Conservation (phyloP, 2,113 vertebrate species). For the Eulacestoma nigropectus region DNA sequence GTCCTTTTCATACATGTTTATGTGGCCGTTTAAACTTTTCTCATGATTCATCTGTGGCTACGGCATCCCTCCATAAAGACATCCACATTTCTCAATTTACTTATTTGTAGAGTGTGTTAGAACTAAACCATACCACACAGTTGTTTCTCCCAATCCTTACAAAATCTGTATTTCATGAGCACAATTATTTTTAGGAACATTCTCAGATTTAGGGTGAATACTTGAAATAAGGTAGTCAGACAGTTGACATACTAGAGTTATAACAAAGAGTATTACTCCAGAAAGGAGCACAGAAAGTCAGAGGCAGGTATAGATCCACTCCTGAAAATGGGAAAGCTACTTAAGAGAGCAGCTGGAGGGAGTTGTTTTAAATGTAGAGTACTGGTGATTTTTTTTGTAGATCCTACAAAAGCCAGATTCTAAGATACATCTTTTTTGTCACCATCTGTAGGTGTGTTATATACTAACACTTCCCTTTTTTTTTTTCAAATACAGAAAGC, state of each 20-base stretch:
- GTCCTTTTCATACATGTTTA: not conserved
- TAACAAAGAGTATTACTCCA: not conserved
- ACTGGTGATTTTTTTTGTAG: not conserved
- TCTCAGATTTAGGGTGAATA: not conserved
- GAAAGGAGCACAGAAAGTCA: not conserved
- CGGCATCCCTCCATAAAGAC: not conserved
- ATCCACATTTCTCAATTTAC: conserved; percentile 27
- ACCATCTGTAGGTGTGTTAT: not conserved
- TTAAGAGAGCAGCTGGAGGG: not conserved
- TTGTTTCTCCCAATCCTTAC: not conserved
- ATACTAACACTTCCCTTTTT: not conserved
- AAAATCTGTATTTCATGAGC: not conserved
- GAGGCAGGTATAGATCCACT: not conserved
- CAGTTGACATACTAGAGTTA: not conserved
- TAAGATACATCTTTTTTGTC: not conserved
- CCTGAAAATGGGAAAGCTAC: not conserved
- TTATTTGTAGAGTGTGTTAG: conserved; percentile 1
- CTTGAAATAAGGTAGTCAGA: not conserved
- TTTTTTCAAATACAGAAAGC: not conserved
- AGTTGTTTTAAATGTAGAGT: not conserved
- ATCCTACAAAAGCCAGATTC: not conserved
- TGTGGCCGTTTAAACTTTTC: not conserved
- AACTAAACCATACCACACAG: conserved; percentile 19
- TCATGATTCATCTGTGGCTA: conserved; percentile 24
- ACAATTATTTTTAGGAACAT: conserved; percentile 20